Evolutionary conservation across 2,797 vertebrate species (phyloP), one percentile per base, ranked within the genome.

Genomic region (Lates japonicus): DNA sequence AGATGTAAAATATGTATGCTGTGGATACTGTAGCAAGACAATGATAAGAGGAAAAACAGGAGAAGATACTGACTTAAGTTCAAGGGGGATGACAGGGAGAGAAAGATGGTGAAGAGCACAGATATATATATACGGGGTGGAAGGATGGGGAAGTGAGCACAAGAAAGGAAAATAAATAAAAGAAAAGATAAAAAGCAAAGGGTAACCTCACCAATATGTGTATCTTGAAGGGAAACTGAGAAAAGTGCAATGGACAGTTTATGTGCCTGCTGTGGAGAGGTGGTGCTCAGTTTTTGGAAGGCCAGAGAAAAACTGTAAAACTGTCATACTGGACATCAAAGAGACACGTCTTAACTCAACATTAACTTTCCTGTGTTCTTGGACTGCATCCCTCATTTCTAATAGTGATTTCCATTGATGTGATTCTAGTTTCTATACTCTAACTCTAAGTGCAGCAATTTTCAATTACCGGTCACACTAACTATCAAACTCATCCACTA

Each of bases 111-210:
- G 67, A 81, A 74, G 63, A 76, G 33, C 22, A 73, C 22, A 75
- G 66, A 80, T 66, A 76, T 69, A 29, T 69, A 29, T 29, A 64
- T 58, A 86, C 35, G 62, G 14, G 33, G 46, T 72, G 70, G 78
- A 75, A 79, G 74, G 52, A 74, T 10, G 33, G 25, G 25, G 25
- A 75, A 69, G 67, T 11, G 52, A 80, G 72, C 57, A 73, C 59
- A 80, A 65, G 46, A 68, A 82, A 63, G 49, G 64, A 42, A 82
- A 76, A 80, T 70, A 81, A 83, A 88, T 85, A 78, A 85, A 85
- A 84, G 46, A 80, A 41, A 73, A 80, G 46, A 55, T 69, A 64
- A 78, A 74, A 86, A 72, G 60, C 42, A 78, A 83, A 82, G 54
- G 70, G 66, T 81, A 87, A 29, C 25, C 25, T 29, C 29, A 68